Base-by-base conservation (phyloP, 2,113 vertebrate genomes). In the Taurulus bubalis region DNA sequence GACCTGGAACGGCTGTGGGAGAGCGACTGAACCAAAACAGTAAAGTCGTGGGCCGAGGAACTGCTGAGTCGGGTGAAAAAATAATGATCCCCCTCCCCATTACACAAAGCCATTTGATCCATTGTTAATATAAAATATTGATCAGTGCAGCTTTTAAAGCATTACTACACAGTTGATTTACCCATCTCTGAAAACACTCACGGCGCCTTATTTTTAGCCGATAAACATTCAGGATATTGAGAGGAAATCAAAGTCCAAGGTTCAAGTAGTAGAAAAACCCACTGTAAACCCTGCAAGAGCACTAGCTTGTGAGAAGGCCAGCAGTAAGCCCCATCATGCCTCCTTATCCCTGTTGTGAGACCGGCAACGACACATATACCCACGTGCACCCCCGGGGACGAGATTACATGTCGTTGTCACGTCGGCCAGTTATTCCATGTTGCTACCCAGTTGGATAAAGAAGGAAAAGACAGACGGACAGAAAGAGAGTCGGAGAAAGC, bases 401-500 rank as follows among this genome's bases (percentile, higher is more conserved):
- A 59, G 83, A 82, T 77, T 82, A 83, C 83, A 67, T 63, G 79
- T n/a, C 24, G 59, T 70, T 10, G 32, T 87, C 81, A 82, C 83
- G 67, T 36, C 51, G 22, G 49, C 66, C 59, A 70, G 4, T 90
- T 87, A 86, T 90, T 87, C 79, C 75, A 58, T 80, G 72, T 38
- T 34, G 71, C 65, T 12, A 51, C 62, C 38, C 40, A 72, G 56
- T 34, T 24, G 30, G 42, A 77, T 32, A 51, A 77, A 75, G 64
- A 22, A 26, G 64, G 22, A 11, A 53, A 3, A 53, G 11, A 7
- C 45, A 6, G 53, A 26, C 22, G n/a, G n/a, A 24, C 0, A 40
- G 49, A 69, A 45, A 14, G 28, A 71, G 30, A 55, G 69, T 18
- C 12, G 56, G 32, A 83, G 26, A 38, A 72, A 80, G 62, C 76